phyloP scores from a whole-genome alignment of 92 coral and sea anemone genomes.

The Epizoanthus fatuus region DNA sequence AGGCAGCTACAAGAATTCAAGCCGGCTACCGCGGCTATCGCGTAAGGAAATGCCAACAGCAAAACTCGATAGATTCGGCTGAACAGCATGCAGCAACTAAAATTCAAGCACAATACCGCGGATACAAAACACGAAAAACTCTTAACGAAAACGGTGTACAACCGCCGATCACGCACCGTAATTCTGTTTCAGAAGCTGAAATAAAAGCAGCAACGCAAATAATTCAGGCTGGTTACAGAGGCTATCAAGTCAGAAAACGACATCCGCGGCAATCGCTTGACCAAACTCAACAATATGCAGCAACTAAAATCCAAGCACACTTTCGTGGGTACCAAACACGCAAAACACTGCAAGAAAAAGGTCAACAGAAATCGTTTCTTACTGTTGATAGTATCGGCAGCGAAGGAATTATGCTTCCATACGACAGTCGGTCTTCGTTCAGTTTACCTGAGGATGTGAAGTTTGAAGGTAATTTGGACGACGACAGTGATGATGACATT shows the following conservation, averaged over 20 bases:
- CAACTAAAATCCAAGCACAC: constrained; percentile 88
- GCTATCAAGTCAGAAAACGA: constrained; percentile 67
- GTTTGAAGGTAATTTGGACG: constrained; percentile 86
- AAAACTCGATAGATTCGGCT: background rate
- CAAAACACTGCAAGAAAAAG: constrained; percentile 30
- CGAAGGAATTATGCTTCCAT: constrained; percentile 51
- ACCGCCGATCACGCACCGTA: background rate
- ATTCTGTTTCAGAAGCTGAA: constrained; percentile 33
- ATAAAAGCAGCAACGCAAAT: constrained; percentile 77
- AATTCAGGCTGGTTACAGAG: constrained; percentile 92
- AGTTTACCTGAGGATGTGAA: constrained; percentile 89
- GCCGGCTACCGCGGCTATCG: constrained; percentile 80
- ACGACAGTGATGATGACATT: constrained; percentile 87
- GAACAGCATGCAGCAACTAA: constrained; percentile 67
- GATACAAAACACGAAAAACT: constrained; percentile 59
- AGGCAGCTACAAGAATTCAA: constrained; percentile 82
- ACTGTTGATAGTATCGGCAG: constrained; percentile 25
- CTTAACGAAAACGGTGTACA: background rate
- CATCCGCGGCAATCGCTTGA: constrained; percentile 35
- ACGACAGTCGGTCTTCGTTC: constrained; percentile 80
- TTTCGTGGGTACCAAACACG: constrained; percentile 87
- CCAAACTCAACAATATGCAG: constrained; percentile 59
- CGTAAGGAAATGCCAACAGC: constrained; percentile 43
- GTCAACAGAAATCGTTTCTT: constrained; percentile 37
- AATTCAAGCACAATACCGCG: constrained; percentile 78